Conservation (phyloP, 2,113 vertebrate genomes). For the Hymenochirus boettgeri region DNA sequence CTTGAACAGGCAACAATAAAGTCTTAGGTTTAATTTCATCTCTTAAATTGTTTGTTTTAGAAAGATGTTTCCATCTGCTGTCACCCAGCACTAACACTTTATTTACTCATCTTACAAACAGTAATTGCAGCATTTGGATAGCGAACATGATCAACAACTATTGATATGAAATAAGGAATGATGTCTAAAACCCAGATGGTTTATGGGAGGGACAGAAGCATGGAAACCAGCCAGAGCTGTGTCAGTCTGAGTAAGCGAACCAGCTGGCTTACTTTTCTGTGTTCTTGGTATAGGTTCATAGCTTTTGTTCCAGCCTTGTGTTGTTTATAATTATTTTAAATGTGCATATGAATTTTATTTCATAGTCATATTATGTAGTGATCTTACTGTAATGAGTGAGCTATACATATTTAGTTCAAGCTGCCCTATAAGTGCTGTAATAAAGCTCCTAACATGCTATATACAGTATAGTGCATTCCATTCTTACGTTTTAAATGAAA, state of each 20-base stretch:
- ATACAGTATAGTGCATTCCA: no score
- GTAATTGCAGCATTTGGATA: constrained; percentile 20
- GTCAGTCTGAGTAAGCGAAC: constrained; percentile 8
- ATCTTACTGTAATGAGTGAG: constrained; percentile 6
- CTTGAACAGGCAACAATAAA: neutral
- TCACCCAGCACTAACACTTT: neutral
- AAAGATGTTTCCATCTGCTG: constrained; percentile 7
- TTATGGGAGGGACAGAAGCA: constrained; percentile 12
- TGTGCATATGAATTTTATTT: constrained; percentile 12
- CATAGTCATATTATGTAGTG: constrained; percentile 15
- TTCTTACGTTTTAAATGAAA: no score
- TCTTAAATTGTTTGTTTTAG: constrained; percentile 3
- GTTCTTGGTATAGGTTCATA: neutral
- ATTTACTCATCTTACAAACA: neutral
- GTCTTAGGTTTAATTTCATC: neutral
- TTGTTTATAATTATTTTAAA: constrained; percentile 5
- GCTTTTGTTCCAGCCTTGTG: constrained; percentile 18
- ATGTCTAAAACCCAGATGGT: constrained; percentile 12
- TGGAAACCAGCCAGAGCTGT: constrained; percentile 10
- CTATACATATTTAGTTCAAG: neutral
- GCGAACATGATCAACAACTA: constrained; percentile 10
- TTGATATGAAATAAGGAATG: neutral
- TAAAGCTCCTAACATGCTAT: no score
- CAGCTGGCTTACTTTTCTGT: constrained; percentile 9
- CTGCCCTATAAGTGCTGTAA: neutral